phyloP scores from a whole-genome alignment of 2,888 invertebrate genomes.

The Pterobdella sp. region DNA sequence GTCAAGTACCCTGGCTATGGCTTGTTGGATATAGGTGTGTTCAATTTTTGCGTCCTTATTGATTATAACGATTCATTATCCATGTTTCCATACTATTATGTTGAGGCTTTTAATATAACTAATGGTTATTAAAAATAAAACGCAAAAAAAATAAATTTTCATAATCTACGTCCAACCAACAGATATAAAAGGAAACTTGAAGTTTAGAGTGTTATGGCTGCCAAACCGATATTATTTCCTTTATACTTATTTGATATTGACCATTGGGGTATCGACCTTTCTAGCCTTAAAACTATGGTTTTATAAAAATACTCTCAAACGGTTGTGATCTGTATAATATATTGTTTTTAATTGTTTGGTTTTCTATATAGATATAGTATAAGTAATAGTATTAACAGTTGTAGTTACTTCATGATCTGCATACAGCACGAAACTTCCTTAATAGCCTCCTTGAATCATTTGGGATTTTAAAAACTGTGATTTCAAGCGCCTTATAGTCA shows the following conservation, averaged over 20 bases:
- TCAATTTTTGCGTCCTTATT: background rate
- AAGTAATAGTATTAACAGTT: no score
- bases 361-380: no score
- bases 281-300: no score
- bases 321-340: no score
- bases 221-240: conserved; percentile 59
- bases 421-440: no score
- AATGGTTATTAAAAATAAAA: background rate
- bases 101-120: background rate
- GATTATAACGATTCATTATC: background rate
- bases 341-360: no score
- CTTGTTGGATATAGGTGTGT: conserved; percentile 34
- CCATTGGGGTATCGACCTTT: background rate
- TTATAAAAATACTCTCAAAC: no score
- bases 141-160: no score
- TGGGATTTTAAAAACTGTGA: no score
- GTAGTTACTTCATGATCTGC: no score
- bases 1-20: conserved; percentile 70
- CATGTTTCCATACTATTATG: background rate
- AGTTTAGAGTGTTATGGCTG: conserved; percentile 71
- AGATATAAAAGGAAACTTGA: conserved; percentile 42
- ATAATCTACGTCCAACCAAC: conserved; percentile 27
- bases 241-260: conserved; percentile 18
- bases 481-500: no score
- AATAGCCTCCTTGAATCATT: no score